Base-by-base conservation (phyloP, 1,140 invertebrate species). In the Listronotus oregonensis region DNA sequence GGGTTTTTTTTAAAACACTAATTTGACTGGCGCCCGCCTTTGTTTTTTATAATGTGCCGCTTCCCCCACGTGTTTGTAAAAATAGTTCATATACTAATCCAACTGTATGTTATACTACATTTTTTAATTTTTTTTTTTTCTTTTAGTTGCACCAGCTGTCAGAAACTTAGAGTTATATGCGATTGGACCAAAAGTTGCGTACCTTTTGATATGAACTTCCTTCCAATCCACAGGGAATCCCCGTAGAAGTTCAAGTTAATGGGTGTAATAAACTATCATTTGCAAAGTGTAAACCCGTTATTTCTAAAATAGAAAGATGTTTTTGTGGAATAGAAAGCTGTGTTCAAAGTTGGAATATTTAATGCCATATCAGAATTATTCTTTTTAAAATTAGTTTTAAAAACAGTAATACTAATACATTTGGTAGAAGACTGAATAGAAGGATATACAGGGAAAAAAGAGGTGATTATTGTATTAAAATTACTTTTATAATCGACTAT, bases 111-210 rank as follows among this genome's bases (percentile, higher is more conserved):
- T n/a, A n/a, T n/a, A n/a, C n/a, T n/a, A n/a, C n/a, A n/a, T n/a
- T n/a, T n/a, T n/a, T n/a, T n/a, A n/a, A n/a, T n/a, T n/a, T n/a
- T n/a, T n/a, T n/a, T n/a, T n/a, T n/a, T n/a, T n/a, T n/a, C n/a
- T 27, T 27, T 55, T 27, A 73, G 71, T 67, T 39, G 73, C 73
- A 27, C 52, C 66, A 17, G 7, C 66, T 18, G 62, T 71, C 8
- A 47, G 51, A 64, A 73, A 75, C 32, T 51, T 72, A 10, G 71
- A 75, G 67, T 10, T 73, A 9, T 75, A 73, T 47, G 65, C 71
- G 9, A 69, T 70, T 9, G 72, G 63, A 15, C 14, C 52, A 3
- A 66, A 72, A 18, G 64, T 60, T 6, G 64, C 68, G 1, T 72
- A 63, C 12, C 17, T 75, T n/a, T 6, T 40, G 73, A 8, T 75